Conservation (phyloP, 2,888 invertebrate species). For the Leptopilina syphax region DNA sequence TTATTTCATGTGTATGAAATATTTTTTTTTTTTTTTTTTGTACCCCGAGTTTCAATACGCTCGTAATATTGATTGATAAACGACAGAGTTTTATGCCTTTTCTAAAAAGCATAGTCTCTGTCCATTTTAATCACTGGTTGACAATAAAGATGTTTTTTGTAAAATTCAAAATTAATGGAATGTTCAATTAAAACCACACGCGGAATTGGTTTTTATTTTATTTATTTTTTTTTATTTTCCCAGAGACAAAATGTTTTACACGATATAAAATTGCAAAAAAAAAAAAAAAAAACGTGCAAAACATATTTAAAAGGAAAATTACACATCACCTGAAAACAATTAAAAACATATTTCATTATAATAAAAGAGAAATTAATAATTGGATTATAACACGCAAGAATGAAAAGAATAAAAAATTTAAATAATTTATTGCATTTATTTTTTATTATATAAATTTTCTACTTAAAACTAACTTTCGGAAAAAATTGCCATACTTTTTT, state of each 20-base stretch:
- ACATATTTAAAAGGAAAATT: background rate
- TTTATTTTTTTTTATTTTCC: background rate
- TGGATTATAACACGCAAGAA: too few species aligned
- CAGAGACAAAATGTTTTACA: background rate
- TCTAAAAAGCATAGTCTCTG: constrained; percentile 6
- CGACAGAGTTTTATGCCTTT: constrained; percentile 4
- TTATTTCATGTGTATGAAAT: background rate
- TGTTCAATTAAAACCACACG: constrained; percentile 16
- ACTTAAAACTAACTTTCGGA: too few species aligned
- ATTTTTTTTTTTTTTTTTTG: background rate
- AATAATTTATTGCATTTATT: too few species aligned
- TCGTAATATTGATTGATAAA: constrained; percentile 34
- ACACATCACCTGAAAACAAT: background rate
- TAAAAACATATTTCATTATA: too few species aligned
- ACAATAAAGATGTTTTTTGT: background rate
- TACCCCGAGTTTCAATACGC: background rate
- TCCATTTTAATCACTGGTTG: constrained; percentile 17
- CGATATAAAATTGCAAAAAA: background rate
- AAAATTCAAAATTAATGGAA: too few species aligned
- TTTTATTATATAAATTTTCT: too few species aligned
- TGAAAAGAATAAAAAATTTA: too few species aligned
- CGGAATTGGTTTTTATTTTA: background rate
- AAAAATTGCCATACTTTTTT: too few species aligned
- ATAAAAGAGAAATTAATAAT: too few species aligned
- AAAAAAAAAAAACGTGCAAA: background rate